These are phyloP conservation scores for Taenaris catops DNA, from an alignment of 2,888 invertebrate genomes.

Conservation along the genomic window DNA sequence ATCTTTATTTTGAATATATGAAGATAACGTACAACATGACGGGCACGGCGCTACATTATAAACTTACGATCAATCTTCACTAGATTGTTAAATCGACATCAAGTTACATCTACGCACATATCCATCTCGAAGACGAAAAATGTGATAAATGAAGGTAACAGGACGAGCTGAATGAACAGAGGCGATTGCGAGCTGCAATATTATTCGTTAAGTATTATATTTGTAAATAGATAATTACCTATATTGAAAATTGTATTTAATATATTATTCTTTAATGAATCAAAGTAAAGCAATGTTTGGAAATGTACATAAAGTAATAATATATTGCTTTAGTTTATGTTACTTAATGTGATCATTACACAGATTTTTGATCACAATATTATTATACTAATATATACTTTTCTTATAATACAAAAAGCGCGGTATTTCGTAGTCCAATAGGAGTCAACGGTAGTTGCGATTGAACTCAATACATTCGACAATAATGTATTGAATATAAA, in stretches of 20 bases:
- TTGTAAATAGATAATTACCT: slow-evolving; percentile 64
- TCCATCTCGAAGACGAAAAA: slow-evolving; percentile 24
- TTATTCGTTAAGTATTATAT: slow-evolving; percentile 62
- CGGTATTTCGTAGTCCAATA: slow-evolving; percentile 25
- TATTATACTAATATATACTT: slow-evolving; percentile 6
- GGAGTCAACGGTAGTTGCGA: no score
- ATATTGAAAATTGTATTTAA: slow-evolving; percentile 37
- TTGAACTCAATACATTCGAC: no score
- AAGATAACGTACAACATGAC: no score
- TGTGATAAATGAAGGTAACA: slow-evolving; percentile 25
- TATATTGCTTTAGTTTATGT: slow-evolving; percentile 55
- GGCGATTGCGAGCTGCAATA: slow-evolving; percentile 71
- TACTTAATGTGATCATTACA: slow-evolving; percentile 50
- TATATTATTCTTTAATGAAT: slow-evolving; percentile 39
- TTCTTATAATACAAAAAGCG: slow-evolving; percentile 22
- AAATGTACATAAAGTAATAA: slow-evolving; percentile 67
- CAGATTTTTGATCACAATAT: slow-evolving; percentile 8
- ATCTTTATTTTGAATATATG: no score
- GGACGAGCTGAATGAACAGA: slow-evolving; percentile 31
- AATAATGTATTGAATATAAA: no score
- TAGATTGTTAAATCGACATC: no score
- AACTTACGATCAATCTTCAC: no score
- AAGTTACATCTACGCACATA: no score
- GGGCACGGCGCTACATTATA: no score
- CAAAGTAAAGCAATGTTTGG: slow-evolving; percentile 62